Evolutionary conservation across 2,888 invertebrate genomes (phyloP).

Genomic region (Macaria liturata): DNA sequence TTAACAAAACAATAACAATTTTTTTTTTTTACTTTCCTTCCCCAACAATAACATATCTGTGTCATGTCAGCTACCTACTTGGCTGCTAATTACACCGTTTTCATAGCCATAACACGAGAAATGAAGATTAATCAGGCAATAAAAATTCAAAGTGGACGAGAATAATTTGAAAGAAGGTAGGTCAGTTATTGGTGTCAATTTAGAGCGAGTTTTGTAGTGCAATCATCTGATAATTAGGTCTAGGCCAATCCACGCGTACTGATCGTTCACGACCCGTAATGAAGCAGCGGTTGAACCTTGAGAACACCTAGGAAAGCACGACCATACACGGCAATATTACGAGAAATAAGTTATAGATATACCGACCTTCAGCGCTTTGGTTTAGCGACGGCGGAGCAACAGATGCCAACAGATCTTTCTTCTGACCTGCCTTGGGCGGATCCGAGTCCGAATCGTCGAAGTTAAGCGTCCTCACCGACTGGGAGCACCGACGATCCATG

Average conservation of each 20-base stretch:
- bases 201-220: slow-evolving; percentile 10
- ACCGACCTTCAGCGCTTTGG: slow-evolving; percentile 76
- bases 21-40: slow-evolving; percentile 4
- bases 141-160: slow-evolving; percentile 7
- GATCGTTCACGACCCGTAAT: slow-evolving; percentile 59
- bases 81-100: slow-evolving; percentile 1
- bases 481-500: slow-evolving; percentile 84
- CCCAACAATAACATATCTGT: slow-evolving; percentile 4
- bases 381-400: slow-evolving; percentile 68
- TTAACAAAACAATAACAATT: slow-evolving; percentile 4
- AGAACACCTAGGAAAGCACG: slow-evolving; percentile 54
- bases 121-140: slow-evolving; percentile 3
- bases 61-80: slow-evolving; percentile 1
- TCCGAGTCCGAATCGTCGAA: slow-evolving; percentile 89
- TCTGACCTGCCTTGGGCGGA: slow-evolving; percentile 67
- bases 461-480: slow-evolving; percentile 90
- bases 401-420: slow-evolving; percentile 64
- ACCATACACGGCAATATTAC: slow-evolving; percentile 41
- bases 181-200: slow-evolving; percentile 14
- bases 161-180: slow-evolving; percentile 16
- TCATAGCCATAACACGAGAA: slow-evolving; percentile 2
- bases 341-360: slow-evolving; percentile 19
- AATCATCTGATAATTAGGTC: slow-evolving; percentile 12
- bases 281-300: slow-evolving; percentile 68
- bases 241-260: slow-evolving; percentile 26